Evolutionary conservation across 2,888 invertebrate species (phyloP).

Genomic region (Microctonus brassicae): DNA sequence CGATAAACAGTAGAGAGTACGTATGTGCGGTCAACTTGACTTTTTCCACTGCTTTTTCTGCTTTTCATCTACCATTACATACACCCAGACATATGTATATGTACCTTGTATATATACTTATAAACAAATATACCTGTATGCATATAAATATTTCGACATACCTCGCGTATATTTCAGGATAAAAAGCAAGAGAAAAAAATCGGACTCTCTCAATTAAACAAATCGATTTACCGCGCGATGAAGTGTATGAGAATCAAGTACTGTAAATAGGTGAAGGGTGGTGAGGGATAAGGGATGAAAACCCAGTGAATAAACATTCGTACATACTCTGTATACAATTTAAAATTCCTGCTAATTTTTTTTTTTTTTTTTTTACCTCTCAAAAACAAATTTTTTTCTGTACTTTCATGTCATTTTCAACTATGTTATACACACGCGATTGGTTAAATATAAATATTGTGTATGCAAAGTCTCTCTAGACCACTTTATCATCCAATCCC

Average conservation of each 20-base stretch:
- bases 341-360: neutral
- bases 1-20: constrained; percentile 60
- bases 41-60: constrained; percentile 25
- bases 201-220: constrained; percentile 60
- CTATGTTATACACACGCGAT: no score
- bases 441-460: no score
- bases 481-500: constrained; percentile 14
- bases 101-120: no score
- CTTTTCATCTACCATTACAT: constrained; percentile 26
- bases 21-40: constrained; percentile 35
- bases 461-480: no score
- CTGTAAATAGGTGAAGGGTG: neutral
- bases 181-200: constrained; percentile 32
- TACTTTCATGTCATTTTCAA: no score
- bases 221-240: constrained; percentile 52
- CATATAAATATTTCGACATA: constrained; percentile 55
- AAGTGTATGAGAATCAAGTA: constrained; percentile 16
- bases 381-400: no score
- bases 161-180: constrained; percentile 39
- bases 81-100: neutral
- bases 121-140: no score
- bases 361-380: no score
- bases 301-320: constrained; percentile 26
- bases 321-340: constrained; percentile 38
- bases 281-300: neutral